A percentile compares a stretch with the other conserved stretches of the same genome.
Evolutionary conservation across 2,797 vertebrate species (phyloP).

Genomic region (Carcharodon carcharias): DNA sequence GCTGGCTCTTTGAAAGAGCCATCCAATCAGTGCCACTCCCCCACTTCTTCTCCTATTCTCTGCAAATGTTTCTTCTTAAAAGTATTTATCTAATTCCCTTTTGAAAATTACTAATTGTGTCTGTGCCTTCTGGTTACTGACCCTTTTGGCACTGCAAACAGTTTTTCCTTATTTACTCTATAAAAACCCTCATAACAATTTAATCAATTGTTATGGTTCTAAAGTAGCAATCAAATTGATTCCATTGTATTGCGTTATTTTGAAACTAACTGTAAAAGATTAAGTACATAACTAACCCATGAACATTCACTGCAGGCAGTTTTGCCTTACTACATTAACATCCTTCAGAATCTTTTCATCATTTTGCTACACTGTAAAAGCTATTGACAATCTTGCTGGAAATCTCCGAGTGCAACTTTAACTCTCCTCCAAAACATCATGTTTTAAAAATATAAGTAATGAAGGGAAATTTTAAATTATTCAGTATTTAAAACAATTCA

Average conservation of each 20-base stretch:
- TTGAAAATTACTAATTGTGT: not conserved
- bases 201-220: not conserved
- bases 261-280: not conserved
- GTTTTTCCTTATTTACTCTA: not conserved
- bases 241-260: not conserved
- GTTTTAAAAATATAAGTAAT: not conserved
- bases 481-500: not conserved
- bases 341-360: not conserved
- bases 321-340: not conserved
- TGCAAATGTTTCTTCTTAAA: not conserved
- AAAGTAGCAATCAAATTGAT: constrained; percentile 5
- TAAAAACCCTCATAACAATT: not conserved
- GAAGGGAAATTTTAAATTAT: not conserved
- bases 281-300: not conserved
- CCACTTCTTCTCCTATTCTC: not conserved
- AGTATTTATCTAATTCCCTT: not conserved
- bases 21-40: not conserved
- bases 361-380: not conserved
- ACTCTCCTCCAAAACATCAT: not conserved
- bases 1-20: not conserved
- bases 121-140: not conserved
- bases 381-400: not conserved
- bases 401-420: not conserved
- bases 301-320: not conserved
- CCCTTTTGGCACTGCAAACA: not conserved